Conservation (phyloP, 2,888 invertebrate species). For the Petrolisthes cinctipes region DNA sequence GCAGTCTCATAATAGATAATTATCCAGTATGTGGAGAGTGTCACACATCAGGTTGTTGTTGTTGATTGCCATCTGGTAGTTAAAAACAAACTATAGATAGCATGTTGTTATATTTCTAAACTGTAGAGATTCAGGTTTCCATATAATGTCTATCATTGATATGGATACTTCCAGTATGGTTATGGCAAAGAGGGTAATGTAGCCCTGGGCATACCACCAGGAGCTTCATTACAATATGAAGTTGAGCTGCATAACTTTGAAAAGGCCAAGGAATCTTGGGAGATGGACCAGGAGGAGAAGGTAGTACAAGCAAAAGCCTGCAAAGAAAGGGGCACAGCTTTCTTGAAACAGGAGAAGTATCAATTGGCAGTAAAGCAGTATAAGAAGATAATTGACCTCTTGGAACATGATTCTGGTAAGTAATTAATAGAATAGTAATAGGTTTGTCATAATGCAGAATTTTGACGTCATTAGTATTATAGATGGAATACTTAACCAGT, state of each 20-base stretch:
- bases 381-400: conserved; percentile 78
- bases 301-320: conserved; percentile 83
- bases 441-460: too few relatives aligned
- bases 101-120: too few relatives aligned
- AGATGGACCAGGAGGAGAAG: conserved; percentile 83
- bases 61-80: too few relatives aligned
- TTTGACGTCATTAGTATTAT: too few relatives aligned
- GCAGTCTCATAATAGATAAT: too few relatives aligned
- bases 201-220: conserved; percentile 81
- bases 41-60: too few relatives aligned
- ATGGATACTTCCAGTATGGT: conserved; percentile 76
- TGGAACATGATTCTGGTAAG: conserved; percentile 75
- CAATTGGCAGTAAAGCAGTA: conserved; percentile 88
- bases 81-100: too few relatives aligned
- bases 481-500: too few relatives aligned
- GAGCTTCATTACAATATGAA: conserved; percentile 83
- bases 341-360: conserved; percentile 85
- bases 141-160: too few relatives aligned
- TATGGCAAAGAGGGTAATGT: conserved; percentile 81
- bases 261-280: conserved; percentile 85
- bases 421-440: neutral
- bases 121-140: too few relatives aligned
- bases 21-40: too few relatives aligned
- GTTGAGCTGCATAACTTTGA: conserved; percentile 86
- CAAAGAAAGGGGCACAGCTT: conserved; percentile 92